Conservation (phyloP, 2,888 invertebrate genomes). For the Sialis lutaria region DNA sequence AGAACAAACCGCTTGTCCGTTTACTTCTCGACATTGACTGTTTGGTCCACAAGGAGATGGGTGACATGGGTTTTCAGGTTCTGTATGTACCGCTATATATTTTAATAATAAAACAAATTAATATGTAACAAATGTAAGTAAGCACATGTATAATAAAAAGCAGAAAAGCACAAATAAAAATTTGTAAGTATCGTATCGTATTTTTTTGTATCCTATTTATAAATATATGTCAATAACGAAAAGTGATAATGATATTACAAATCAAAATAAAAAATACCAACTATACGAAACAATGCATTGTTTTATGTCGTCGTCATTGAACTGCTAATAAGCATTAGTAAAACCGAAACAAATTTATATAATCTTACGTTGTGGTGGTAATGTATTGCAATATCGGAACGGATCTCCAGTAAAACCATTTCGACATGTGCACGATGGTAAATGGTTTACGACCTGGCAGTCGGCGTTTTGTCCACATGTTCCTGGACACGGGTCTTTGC, state of each 20-base stretch:
- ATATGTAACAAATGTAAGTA: no score
- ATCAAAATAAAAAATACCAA: no score
- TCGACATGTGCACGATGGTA: constrained; percentile 29
- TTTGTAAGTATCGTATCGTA: no score
- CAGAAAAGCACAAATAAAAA: no score
- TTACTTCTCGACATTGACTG: constrained; percentile 40
- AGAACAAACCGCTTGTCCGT: constrained; percentile 45
- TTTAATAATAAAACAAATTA: no score
- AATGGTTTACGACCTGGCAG: constrained; percentile 30
- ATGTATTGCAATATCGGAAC: constrained; percentile 19
- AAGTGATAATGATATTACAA: background rate
- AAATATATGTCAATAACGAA: background rate
- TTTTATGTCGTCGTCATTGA: background rate
- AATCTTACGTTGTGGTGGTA: constrained; percentile 20
- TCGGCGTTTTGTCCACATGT: constrained; percentile 50
- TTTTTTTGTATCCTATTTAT: no score
- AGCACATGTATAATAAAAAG: no score
- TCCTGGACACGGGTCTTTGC: constrained; percentile 38
- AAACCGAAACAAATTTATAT: no score
- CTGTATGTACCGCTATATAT: constrained; percentile 19
- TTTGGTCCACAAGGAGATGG: constrained; percentile 52
- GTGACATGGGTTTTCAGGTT: constrained; percentile 34
- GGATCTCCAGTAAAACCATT: constrained; percentile 32
- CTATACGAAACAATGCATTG: no score
- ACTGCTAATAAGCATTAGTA: no score